Conservation (phyloP, 1,140 invertebrate genomes). For the Hermetia illucens region DNA sequence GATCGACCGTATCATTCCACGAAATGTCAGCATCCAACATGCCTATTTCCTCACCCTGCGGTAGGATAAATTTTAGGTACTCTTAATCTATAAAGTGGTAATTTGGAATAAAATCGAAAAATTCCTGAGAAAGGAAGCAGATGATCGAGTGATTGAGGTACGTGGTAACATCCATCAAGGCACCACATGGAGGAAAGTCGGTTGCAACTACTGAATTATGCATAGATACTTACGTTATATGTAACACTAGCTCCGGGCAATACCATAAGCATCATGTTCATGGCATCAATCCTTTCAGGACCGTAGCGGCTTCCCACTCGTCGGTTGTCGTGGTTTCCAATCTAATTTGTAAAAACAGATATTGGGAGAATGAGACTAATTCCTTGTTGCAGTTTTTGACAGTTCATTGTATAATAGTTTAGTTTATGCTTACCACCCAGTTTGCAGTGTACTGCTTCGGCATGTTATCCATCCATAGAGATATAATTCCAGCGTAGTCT, state of each 20-base stretch:
- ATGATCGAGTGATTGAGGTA: too few species aligned
- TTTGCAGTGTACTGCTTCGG: conserved; percentile 40
- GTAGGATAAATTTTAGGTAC: too few species aligned
- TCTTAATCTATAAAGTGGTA: neutral
- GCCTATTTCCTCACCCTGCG: conserved; percentile 62
- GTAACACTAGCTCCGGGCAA: conserved; percentile 62
- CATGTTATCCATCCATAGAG: conserved; percentile 41
- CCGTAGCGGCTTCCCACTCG: conserved; percentile 45
- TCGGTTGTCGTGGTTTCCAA: conserved; percentile 50
- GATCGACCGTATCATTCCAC: conserved; percentile 40
- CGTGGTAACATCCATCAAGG: too few species aligned
- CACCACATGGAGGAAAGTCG: too few species aligned
- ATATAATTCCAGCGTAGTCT: conserved; percentile 36
- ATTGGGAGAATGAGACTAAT: neutral
- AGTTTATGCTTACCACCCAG: conserved; percentile 41
- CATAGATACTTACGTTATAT: conserved; percentile 41
- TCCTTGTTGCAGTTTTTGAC: too few species aligned
- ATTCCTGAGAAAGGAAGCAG: too few species aligned
- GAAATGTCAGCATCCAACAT: conserved; percentile 50
- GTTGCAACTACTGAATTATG: too few species aligned
- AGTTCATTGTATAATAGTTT: neutral
- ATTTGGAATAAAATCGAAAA: conserved; percentile 2
- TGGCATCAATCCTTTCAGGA: conserved; percentile 42
- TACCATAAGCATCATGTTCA: conserved; percentile 51
- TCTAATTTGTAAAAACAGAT: conserved; percentile 28